Conservation (phyloP, 1,140 invertebrate genomes). For the Penaeus indicus region DNA sequence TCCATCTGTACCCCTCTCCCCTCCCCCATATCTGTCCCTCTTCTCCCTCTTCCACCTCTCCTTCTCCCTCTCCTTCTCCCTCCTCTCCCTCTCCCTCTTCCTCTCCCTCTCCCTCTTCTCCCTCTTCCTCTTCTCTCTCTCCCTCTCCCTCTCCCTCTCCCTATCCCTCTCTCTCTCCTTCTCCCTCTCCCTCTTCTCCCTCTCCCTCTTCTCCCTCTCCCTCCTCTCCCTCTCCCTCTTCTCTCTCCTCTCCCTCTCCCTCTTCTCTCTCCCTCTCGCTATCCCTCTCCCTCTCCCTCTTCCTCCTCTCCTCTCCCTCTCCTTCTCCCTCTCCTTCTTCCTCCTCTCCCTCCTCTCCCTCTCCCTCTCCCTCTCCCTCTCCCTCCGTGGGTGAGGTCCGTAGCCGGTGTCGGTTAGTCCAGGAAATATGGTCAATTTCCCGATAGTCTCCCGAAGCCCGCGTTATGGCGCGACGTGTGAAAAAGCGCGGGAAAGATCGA, state of each 20-base stretch:
- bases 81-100: not conserved
- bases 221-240: not conserved
- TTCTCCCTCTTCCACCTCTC: too few relatives aligned
- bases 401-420: constrained; percentile 52
- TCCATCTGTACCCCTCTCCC: not conserved
- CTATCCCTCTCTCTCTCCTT: not conserved
- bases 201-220: not conserved
- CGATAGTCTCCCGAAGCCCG: constrained; percentile 50
- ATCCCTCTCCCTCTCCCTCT: not conserved
- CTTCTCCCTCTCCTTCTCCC: not conserved
- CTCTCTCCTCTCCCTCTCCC: too few relatives aligned
- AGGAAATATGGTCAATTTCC: constrained; percentile 56
- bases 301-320: not conserved
- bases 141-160: not conserved
- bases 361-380: constrained; percentile 17
- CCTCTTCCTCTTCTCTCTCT: not conserved
- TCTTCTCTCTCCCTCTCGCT: not conserved
- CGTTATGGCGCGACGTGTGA: constrained; percentile 43
- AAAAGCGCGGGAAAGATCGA: constrained; percentile 44
- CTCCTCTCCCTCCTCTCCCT: not conserved
- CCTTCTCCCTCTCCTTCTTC: not conserved
- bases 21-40: not conserved
- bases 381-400: not conserved
- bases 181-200: not conserved
- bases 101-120: not conserved